Base-by-base conservation (phyloP, 2,113 vertebrate genomes). In the Talpa occidentalis region DNA sequence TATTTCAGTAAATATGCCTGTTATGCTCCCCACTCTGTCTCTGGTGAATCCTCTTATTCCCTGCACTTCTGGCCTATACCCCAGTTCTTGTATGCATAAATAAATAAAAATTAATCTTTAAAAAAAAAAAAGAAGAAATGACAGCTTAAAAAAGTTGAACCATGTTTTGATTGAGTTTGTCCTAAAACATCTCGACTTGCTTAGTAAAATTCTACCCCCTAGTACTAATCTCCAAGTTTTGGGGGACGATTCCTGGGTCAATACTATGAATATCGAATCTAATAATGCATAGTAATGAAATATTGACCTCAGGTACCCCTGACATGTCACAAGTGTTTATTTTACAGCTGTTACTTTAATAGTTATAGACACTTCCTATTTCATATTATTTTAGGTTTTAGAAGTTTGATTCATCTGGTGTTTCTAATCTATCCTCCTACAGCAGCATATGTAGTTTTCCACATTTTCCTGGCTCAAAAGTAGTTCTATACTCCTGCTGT, bases 241-340 rank as follows among this genome's bases (percentile, higher is more conserved):
- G 28, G 24, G 30, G 30, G 49, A 95, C 82, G 42, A 90, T 49
- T 79, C n/a, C 26, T 91, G 49, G 30, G 62, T 94, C 85, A 97
- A 59, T 6, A 80, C 15, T 64, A 64, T 64, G 37, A 72, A 80
- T 10, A 80, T 79, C 47, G 78, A 90, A 66, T 77, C 79, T 76
- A 81, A 72, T 66, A 54, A 79, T 66, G 1, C 28, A 77, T 0
- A 70, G 0, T 81, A 84, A 88, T 47, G 77, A 89, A 90, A 66
- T 35, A 72, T 0, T 85, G 54, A n/a, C 19, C 26, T 79, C 35
- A 90, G 67, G 44, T 70, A 78, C 26, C 54, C 67, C 24, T 78
- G 10, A 47, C 37, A 16, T 37, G 2, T 87, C 56, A 80, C 49
- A 85, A 72, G 59, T 74, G n/a, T 54, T 76, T 70, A 72, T 37